Evolutionary conservation across 1,140 invertebrate genomes (phyloP).

Genomic region (Drosophila prosaltans): DNA sequence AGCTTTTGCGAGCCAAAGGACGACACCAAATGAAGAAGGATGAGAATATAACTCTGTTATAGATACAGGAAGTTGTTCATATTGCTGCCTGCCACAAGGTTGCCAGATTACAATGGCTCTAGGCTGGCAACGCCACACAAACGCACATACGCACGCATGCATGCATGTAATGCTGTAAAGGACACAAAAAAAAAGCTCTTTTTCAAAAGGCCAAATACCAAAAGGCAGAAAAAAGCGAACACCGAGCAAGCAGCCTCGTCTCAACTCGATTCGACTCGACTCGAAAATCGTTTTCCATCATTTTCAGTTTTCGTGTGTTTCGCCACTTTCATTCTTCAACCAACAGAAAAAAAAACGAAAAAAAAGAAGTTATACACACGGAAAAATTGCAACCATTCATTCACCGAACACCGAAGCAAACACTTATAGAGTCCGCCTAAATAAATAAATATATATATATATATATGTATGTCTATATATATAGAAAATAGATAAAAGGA

Average conservation of each 20-base stretch:
- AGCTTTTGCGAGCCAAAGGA: slow-evolving; percentile 47
- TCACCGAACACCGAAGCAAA: slow-evolving; percentile 72
- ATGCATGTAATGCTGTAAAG: slow-evolving; percentile 52
- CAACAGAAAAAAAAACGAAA: slow-evolving; percentile 37
- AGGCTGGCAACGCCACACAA: slow-evolving; percentile 32
- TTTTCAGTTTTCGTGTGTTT: slow-evolving; percentile 30
- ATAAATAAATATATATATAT: background rate
- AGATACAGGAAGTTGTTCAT: slow-evolving; percentile 61
- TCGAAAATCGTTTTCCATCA: slow-evolving; percentile 50
- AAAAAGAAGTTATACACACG: slow-evolving; percentile 73
- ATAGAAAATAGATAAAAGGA: slow-evolving; percentile 19
- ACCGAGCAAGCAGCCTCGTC: slow-evolving; percentile 37
- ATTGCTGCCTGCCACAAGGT: slow-evolving; percentile 28
- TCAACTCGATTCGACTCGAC: slow-evolving; percentile 2
- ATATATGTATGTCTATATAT: background rate
- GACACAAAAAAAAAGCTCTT: slow-evolving; percentile 52
- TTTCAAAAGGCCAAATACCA: slow-evolving; percentile 35
- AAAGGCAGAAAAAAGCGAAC: slow-evolving; percentile 28
- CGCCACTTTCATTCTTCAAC: slow-evolving; percentile 35
- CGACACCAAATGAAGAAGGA: background rate
- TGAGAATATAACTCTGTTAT: slow-evolving; percentile 59
- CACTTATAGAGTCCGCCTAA: slow-evolving; percentile 32
- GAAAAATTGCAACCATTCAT: slow-evolving; percentile 77
- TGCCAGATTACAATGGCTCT: slow-evolving; percentile 47
- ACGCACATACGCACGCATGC: slow-evolving; percentile 14